These are phyloP conservation scores for Spatulosminthurus flaviceps DNA, from an alignment of 2,888 invertebrate species.

Conservation along the genomic window DNA sequence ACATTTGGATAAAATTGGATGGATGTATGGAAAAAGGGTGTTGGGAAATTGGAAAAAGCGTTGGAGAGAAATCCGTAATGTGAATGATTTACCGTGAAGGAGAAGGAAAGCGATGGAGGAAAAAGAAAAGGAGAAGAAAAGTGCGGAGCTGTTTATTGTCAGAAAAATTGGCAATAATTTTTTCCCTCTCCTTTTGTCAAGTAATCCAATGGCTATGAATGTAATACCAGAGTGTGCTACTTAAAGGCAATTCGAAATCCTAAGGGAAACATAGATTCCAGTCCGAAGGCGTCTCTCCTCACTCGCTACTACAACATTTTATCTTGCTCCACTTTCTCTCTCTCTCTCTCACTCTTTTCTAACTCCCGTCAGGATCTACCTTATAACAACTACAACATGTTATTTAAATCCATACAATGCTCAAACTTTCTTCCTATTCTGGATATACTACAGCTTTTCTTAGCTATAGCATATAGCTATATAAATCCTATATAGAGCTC, in stretches of 20 bases:
- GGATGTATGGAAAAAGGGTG: too few relatives aligned
- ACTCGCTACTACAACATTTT: slow-evolving; percentile 4
- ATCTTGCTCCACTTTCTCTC: slow-evolving; percentile 1
- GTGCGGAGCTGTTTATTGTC: slow-evolving; percentile 1
- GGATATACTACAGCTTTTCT: too few relatives aligned
- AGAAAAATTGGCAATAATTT: slow-evolving; percentile 18
- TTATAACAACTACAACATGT: neutral
- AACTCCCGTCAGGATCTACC: neutral
- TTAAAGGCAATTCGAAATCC: slow-evolving; percentile 30
- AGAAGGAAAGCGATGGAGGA: neutral
- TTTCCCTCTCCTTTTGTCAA: slow-evolving; percentile 18
- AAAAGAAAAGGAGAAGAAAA: too few relatives aligned
- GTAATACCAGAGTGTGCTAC: slow-evolving; percentile 18
- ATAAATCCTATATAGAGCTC: too few relatives aligned
- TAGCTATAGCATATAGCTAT: too few relatives aligned
- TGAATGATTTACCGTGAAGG: too few relatives aligned
- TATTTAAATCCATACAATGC: neutral
- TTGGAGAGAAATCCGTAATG: too few relatives aligned
- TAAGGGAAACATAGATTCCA: slow-evolving; percentile 36
- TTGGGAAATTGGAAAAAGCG: too few relatives aligned
- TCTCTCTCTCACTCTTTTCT: too few relatives aligned
- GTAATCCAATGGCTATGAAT: slow-evolving; percentile 18
- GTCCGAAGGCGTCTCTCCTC: neutral
- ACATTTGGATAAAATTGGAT: too few relatives aligned
- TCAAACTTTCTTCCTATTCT: too few relatives aligned